Percentiles rank a stretch among this genome's conserved stretches.
Evolutionary conservation across 2,888 invertebrate species (phyloP).

Genomic region (Xestia xanthographa): DNA sequence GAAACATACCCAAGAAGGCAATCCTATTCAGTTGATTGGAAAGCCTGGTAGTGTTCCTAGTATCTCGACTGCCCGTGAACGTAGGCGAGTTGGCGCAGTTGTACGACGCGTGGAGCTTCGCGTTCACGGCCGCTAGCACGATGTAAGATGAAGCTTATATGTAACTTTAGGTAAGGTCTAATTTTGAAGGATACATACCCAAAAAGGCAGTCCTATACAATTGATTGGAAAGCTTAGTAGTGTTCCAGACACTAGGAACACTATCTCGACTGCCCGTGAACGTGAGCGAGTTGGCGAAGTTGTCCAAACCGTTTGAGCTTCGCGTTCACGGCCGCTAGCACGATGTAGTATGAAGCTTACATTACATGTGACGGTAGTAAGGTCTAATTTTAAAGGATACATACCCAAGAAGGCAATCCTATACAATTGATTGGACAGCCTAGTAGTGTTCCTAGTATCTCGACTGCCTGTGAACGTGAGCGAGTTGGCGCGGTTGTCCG

Average conservation of each 20-base stretch:
- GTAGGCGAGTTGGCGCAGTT: conserved; percentile 95
- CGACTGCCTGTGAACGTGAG: conserved; percentile 95
- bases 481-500: conserved; percentile 94
- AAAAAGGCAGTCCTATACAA: conserved; percentile 95
- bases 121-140: conserved; percentile 92
- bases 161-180: not conserved
- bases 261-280: conserved; percentile 95
- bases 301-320: conserved; percentile 92
- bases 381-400: not conserved
- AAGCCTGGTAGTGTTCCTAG: conserved; percentile 94
- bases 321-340: no score
- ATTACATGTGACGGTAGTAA: not conserved
- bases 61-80: conserved; percentile 95
- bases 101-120: conserved; percentile 93
- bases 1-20: conserved; percentile 88
- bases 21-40: conserved; percentile 95
- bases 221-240: conserved; percentile 94
- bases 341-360: not conserved
- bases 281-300: conserved; percentile 95
- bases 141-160: not conserved
- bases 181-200: conserved; percentile 3
- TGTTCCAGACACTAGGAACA: no score
- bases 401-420: conserved; percentile 92
- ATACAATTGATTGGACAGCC: conserved; percentile 94
- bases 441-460: conserved; percentile 94